phyloP scores from a whole-genome alignment of 2,113 vertebrate genomes.

The Prunella himalayana region DNA sequence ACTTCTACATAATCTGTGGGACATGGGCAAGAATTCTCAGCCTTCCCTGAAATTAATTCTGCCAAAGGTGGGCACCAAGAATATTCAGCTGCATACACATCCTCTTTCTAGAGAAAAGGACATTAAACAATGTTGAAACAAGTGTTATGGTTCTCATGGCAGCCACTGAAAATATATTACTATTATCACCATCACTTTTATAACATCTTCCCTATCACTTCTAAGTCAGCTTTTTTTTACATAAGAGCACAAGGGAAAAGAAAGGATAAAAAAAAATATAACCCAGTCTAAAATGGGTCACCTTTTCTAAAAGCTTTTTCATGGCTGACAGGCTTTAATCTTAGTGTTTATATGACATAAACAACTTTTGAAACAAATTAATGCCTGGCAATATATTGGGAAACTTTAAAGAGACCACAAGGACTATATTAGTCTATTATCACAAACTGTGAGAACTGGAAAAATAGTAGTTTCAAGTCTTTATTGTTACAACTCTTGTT shows the following conservation, averaged over 20 bases:
- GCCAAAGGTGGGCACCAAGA: conserved; percentile 74
- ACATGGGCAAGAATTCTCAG: conserved; percentile 79
- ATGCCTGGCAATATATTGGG: not conserved
- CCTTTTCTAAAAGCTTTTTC: not conserved
- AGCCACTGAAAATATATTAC: not conserved
- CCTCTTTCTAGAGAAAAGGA: conserved; percentile 65
- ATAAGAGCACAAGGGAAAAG: not conserved
- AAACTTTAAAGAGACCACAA: not conserved
- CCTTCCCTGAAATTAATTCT: conserved; percentile 80
- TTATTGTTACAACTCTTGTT: not conserved
- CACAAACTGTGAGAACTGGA: not conserved
- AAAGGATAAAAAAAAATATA: not conserved
- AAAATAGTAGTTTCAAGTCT: not conserved
- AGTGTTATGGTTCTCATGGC: not conserved
- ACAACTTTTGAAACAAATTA: not conserved
- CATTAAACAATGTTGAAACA: not conserved
- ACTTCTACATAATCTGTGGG: conserved; percentile 80
- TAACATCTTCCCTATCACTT: not conserved
- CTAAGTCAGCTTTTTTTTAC: not conserved
- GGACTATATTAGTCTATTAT: not conserved
- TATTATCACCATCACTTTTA: not conserved
- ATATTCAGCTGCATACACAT: conserved; percentile 61
- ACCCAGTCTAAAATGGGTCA: not conserved
- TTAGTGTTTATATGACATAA: not conserved
- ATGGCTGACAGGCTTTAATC: not conserved